Base-by-base conservation (phyloP, 2,888 invertebrate species). In the Chouioia cunea region DNA sequence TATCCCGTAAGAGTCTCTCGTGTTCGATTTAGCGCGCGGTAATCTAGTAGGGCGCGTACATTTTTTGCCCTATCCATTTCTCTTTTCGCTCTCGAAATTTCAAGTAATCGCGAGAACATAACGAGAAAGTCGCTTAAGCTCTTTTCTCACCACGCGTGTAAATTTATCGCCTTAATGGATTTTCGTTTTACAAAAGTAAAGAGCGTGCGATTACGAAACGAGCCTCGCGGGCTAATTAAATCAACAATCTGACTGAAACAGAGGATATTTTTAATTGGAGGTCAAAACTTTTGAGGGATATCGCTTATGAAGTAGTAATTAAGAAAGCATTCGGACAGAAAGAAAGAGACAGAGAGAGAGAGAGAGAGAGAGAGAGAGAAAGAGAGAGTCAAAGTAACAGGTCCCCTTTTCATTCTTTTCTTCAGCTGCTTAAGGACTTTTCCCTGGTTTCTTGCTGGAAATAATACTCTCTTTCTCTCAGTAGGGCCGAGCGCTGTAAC, bases 151-250 rank as follows among this genome's bases (percentile, higher is more conserved):
- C 58, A 47, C 23, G 46, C 23, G 44, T 60, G 65, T 65, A 56
- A 72, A 69, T 72, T n/a, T 65, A 72, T 69, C 62, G 48, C 67
- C 72, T 74, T 75, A 74, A 77, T 76, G 76, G 77, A 78, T 78
- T 71, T 73, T 71, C 66, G 63, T 69, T 63, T 70, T 65, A 66
- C 74, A 71, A n/a, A n/a, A 65, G 27, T 68, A 54, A 27, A 58
- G 62, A 47, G 57, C 54, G 58, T 70, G 73, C 69, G 74, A 77
- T 75, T 75, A 75, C 72, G 69, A 66, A 69, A n/a, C 62, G 68
- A 65, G 66, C 67, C 52, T 63, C 27, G 8, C 74, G 74, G 73
- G 76, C 79, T 79, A 80, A 81, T 81, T 80, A 81, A 80, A 78
- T 76, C 73, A 15, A 63, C 76, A 75, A 75, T 77, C 75, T 76